Conservation (phyloP, 2,888 invertebrate genomes). For the Lordiphosa andalusiaca region DNA sequence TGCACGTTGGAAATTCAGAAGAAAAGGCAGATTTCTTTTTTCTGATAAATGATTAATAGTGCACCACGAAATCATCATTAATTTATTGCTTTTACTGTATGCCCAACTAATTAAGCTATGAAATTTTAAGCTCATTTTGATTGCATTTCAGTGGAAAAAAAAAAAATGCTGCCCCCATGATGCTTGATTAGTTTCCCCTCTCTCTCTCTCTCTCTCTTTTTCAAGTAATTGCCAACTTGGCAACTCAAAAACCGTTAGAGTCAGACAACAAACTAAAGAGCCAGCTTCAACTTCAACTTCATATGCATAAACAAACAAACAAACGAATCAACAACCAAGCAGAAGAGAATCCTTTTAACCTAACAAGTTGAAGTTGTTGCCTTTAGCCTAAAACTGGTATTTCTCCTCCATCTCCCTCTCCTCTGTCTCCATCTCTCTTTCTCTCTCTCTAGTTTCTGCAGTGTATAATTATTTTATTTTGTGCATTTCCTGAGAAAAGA, state of each 20-base stretch:
- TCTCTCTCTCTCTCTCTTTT: no score
- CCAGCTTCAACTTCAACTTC: no score
- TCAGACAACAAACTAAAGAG: slow-evolving; percentile 2
- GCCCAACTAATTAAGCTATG: slow-evolving; percentile 24
- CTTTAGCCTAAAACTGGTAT: slow-evolving; percentile 44
- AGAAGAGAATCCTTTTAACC: not conserved
- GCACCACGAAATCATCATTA: no score
- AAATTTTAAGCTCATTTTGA: slow-evolving; percentile 29
- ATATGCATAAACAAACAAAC: slow-evolving; percentile 4
- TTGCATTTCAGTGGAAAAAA: slow-evolving; percentile 18
- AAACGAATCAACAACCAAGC: not conserved
- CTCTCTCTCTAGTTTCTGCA: slow-evolving; percentile 2
- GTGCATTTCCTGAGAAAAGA: slow-evolving; percentile 47
- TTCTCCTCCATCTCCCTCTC: slow-evolving; percentile 14
- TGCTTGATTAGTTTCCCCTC: no score
- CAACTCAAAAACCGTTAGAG: slow-evolving; percentile 17
- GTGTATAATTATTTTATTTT: not conserved
- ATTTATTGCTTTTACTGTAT: no score
- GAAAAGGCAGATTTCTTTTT: no score
- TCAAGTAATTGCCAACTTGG: no score
- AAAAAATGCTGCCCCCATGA: not conserved
- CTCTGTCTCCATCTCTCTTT: slow-evolving; percentile 1
- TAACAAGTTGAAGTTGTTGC: not conserved
- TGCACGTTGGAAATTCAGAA: slow-evolving; percentile 1
- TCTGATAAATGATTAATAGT: slow-evolving; percentile 11